Evolutionary conservation across 2,113 vertebrate species (phyloP).

Genomic region (Bagarius yarrelli): DNA sequence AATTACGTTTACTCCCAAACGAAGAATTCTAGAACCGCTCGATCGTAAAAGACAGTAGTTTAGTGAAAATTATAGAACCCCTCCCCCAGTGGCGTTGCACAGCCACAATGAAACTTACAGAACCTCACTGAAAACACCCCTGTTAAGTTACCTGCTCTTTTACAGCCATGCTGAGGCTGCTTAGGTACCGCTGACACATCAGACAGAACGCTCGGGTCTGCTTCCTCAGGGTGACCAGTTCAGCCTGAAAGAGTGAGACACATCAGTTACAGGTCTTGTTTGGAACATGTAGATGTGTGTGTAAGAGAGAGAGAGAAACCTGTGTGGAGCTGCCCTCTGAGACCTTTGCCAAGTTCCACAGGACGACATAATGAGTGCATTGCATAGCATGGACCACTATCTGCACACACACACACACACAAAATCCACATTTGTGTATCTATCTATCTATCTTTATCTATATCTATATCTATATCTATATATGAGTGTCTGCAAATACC

Average conservation of each 20-base stretch:
- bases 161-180: conserved; percentile 95
- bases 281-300: neutral
- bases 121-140: neutral
- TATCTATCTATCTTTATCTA: neutral
- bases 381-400: conserved; percentile 98
- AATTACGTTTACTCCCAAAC: neutral
- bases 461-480: neutral
- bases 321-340: conserved; percentile 93
- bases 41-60: neutral
- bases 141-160: conserved; percentile 87
- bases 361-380: conserved; percentile 97
- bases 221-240: conserved; percentile 90
- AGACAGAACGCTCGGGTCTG: conserved; percentile 98
- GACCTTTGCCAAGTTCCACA: conserved; percentile 95
- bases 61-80: no score
- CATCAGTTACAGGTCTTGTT: neutral
- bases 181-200: conserved; percentile 98
- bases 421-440: neutral
- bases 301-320: conserved; percentile 67
- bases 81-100: no score
- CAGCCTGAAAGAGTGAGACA: conserved; percentile 75
- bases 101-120: no score
- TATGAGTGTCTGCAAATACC: neutral
- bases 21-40: neutral
- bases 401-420: conserved; percentile 67